Evolutionary conservation across 1,140 invertebrate species (phyloP), one percentile per base, ranked within the genome.

Genomic region (Hesperophylax magnus): DNA sequence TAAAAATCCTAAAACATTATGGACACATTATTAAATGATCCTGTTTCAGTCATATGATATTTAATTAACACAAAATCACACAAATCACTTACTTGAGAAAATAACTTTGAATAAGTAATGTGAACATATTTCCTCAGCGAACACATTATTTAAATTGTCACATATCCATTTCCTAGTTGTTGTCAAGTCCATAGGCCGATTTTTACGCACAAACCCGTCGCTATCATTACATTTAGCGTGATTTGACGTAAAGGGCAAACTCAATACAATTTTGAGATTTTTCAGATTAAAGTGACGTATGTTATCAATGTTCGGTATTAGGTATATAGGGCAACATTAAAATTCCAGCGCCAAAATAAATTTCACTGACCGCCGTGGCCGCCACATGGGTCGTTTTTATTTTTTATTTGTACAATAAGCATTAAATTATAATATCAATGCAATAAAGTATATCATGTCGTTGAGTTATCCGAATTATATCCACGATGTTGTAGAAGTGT

Each of bases 211-310:
- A 34, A 17, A 39, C 63, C 22, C 27, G 31, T 67, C 63, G 24
- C 61, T 31, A 67, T 34, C 63, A 67, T 67, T 67, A 27, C 34
- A 53, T 47, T 71, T 52, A 9, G 39, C 67, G 67, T 20, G 67
- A 71, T 71, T 52, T 71, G 67, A 71, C 67, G 67, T 20, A 71
- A 39, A 71, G 39, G n/a, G 18, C 63, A 67, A 67, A 67, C 27
- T 31, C 63, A 27, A 27, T 22, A 22, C 63, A 67, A 67, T 67
- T 31, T 31, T 27, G 17, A n/a, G 27, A 67, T 71, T 39, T 18
- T 22, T 18, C 7, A 52, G 34, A 71, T 71, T 24, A 71, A 71
- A 71, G 39, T 71, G 67, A 71, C 67, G 67, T 71, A 71, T 71
- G 67, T 71, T 71, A 71, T 71, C 67, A 71, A 71, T 71, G 17